These are phyloP conservation scores for Montipora capitata DNA, from an alignment of 92 coral and sea anemone species.

Conservation along the genomic window DNA sequence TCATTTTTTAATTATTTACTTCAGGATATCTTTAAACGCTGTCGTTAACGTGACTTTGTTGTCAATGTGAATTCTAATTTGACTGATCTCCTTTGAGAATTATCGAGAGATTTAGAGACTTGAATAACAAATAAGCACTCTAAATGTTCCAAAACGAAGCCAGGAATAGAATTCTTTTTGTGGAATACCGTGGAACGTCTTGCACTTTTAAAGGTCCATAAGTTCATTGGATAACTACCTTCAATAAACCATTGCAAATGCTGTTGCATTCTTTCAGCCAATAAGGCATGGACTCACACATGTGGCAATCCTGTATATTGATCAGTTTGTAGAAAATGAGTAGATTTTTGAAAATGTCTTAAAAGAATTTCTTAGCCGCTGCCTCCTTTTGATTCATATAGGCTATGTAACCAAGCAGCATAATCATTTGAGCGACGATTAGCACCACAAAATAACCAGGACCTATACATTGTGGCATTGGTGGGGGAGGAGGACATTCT, in stretches of 20 bases:
- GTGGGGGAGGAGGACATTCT: conserved; percentile 96
- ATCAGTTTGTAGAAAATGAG: background rate
- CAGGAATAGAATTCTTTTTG: background rate
- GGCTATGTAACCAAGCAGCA: conserved; percentile 87
- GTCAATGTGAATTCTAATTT: too few species aligned
- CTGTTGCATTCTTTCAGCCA: too few species aligned
- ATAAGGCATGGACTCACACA: background rate
- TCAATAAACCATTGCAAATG: background rate
- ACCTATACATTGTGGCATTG: conserved; percentile 95
- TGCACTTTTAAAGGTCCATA: background rate
- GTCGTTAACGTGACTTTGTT: too few species aligned
- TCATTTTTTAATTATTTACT: too few species aligned
- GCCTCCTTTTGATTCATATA: conserved; percentile 98
- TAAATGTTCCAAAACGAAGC: background rate
- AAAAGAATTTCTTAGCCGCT: conserved; percentile 99
- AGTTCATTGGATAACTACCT: background rate
- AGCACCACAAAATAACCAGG: conserved; percentile 97
- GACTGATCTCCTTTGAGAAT: too few species aligned
- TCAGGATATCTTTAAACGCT: too few species aligned
- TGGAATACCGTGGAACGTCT: background rate
- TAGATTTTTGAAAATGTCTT: background rate
- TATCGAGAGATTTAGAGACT: too few species aligned
- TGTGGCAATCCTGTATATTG: background rate
- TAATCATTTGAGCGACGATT: conserved; percentile 84
- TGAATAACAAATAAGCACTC: too few species aligned